Conservation (phyloP, 2,888 invertebrate species). For the Agriopis leucophaearia region DNA sequence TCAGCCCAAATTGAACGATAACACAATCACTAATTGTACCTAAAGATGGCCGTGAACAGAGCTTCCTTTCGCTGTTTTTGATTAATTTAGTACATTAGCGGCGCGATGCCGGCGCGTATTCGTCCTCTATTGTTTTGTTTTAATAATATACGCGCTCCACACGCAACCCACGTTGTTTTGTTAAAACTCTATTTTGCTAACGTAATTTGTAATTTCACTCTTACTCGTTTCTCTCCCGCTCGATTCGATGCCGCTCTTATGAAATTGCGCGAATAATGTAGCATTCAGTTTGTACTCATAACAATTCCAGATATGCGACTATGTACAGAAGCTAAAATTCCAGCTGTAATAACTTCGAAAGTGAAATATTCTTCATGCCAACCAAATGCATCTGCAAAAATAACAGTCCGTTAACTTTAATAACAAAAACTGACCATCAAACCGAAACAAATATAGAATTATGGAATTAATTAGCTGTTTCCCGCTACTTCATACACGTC, state of each 20-base stretch:
- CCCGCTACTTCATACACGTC: too few species aligned
- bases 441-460: conserved; percentile 27
- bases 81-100: conserved; percentile 58
- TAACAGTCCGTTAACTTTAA: conserved; percentile 26
- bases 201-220: conserved; percentile 37
- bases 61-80: conserved; percentile 55
- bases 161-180: conserved; percentile 34
- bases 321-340: conserved; percentile 9
- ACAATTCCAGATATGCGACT: conserved; percentile 11
- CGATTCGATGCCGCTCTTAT: conserved; percentile 16
- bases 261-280: conserved; percentile 45
- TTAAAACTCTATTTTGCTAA: conserved; percentile 39
- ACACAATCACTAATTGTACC: conserved; percentile 56
- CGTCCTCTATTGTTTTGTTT: conserved; percentile 58
- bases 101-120: conserved; percentile 42
- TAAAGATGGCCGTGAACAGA: conserved; percentile 49
- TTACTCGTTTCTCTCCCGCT: conserved; percentile 23
- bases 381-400: neutral
- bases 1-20: conserved; percentile 58
- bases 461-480: conserved; percentile 27
- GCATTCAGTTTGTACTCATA: conserved; percentile 64
- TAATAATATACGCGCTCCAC: conserved; percentile 48
- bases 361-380: neutral
- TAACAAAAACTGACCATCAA: conserved; percentile 43
- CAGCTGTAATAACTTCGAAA: neutral